Base-by-base conservation (phyloP, 2,797 vertebrate species). In the Melanitta fusca region DNA sequence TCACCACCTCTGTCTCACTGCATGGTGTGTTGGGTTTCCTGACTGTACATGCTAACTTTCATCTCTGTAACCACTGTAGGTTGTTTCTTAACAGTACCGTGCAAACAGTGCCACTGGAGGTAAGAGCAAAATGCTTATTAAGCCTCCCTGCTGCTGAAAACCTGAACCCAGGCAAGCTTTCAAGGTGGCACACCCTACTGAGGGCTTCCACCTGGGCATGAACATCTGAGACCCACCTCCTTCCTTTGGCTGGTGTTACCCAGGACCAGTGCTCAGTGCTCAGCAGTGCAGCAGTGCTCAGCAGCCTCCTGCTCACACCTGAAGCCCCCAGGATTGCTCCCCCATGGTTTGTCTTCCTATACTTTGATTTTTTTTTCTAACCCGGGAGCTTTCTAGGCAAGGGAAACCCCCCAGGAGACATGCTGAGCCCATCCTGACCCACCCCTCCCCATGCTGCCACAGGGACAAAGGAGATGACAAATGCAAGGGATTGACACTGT, bases 301-400 rank as follows among this genome's bases (percentile, higher is more conserved):
- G 32, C 17, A 85, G 25, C 27, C 39, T 5, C 54, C 47, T 64
- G n/a, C 6, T 58, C 75, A 34, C 25, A 9, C 28, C 68, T 4
- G 1, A 83, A 82, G 32, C 2, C 12, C 27, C 39, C 24, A 1
- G 0, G 8, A 57, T 56, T 4, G 0, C 12, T 72, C 12, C 6
- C 7, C 54, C 36, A 0, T 3, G 21, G 17, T 65, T 36, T 72
- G 45, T 21, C 4, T 57, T 56, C 56, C 28, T 49, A n/a, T 18
- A 51, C 13, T 6, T 7, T 17, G n/a, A 34, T 58, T 62, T 43
- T 49, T 49, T 86, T 58, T 73, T 56, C 43, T 39, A 65, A 74
- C 2, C 8, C 16, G 74, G 28, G 16, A 54, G 13, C 9, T 65
- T 81, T 70, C 41, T 38, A 72, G 39, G 38, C 13, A 78, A 81